Evolutionary conservation across 2,888 invertebrate species (phyloP), one percentile per base, ranked within the genome.

Genomic region (Dromius quadrimaculatus): DNA sequence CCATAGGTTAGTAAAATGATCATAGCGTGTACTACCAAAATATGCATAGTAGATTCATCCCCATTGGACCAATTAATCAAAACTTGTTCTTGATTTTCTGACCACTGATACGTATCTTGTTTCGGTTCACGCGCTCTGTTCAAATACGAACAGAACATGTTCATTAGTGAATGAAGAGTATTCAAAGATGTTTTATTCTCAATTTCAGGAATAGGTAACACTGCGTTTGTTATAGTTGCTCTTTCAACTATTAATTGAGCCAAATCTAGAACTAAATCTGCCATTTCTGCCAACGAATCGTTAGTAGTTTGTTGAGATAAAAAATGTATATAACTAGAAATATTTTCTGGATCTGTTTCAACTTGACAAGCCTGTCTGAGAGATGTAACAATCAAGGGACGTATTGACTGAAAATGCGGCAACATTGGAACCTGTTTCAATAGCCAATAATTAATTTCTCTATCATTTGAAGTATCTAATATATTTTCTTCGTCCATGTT

Each of bases 241-340:
- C 97, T 86, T 82, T 97, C 97, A 69, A 97, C 96, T 72, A 97
- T 91, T 75, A 97, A 84, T 75, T 95, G 95, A 8, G 95, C 93
- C 80, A 97, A 88, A 80, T 97, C 97, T 83, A 90, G 87, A 23
- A 83, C 89, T 57, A 92, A 83, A 75, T 91, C 91, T 45, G 89
- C 85, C 77, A 92, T 84, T 72, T 91, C 90, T 0, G 87, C 86
- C 1, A 91, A 85, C 1, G 88, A 84, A 78, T 90, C 90, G 69
- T 88, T 87, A 17, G 84, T 80, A 0, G 91, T 91, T 80, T 94
- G 91, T 1, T 87, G 84, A 0, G 95, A 90, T 47, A 97, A 87
- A 83, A 95, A 97, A 74, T 88, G 87, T 66, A 97, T 89, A 82
- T 97, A 97, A 38, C 92, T 92, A 68, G 91, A 90, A 69, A 95